Evolutionary conservation across 2,113 vertebrate genomes (phyloP), one percentile per base, ranked within the genome.

Genomic region (Oreochromis tanganicae): DNA sequence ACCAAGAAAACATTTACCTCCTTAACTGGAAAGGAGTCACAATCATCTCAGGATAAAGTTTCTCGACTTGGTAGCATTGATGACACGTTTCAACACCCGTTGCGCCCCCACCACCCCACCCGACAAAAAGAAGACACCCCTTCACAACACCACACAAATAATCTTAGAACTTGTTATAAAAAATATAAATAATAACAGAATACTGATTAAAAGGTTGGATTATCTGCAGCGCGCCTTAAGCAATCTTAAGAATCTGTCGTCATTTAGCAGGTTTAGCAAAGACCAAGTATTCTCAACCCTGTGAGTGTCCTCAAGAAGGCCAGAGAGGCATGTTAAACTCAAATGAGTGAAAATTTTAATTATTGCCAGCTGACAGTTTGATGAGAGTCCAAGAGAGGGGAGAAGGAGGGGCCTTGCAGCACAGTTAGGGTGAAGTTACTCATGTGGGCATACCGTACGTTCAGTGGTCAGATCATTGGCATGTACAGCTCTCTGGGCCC

Each of bases 1-100:
- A 94, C 94, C 91, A 90, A 93, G 94, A 96, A 95, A 95, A 96
- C 93, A 95, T 96, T 96, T 96, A 94, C 89, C 92, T 92, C 95
- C 93, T 95, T 95, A 96, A 96, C 94, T 84, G 95, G 93, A 91
- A 94, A 95, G 61, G 85, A 92, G 93, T 88, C 88, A 88, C 75
- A 85, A 85, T 93, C 91, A 93, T 85, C 52, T 73, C 82, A 83
- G 91, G 89, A 79, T 96, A 78, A 91, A 29, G 80, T 94, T 95
- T 95, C 94, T 81, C 36, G 46, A 81, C 87, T 92, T 90, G 88
- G 85, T 90, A 88, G 93, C 95, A 92, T 95, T 85, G 92, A 94
- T 95, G 92, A 93, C 95, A 95, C 90, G 85, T 95, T 95, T 96
- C 95, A 96, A 95, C 95, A 95, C 94, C 91, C 91, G 91, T 78